phyloP scores from a whole-genome alignment of 2,888 invertebrate genomes.

The Tuta absoluta region DNA sequence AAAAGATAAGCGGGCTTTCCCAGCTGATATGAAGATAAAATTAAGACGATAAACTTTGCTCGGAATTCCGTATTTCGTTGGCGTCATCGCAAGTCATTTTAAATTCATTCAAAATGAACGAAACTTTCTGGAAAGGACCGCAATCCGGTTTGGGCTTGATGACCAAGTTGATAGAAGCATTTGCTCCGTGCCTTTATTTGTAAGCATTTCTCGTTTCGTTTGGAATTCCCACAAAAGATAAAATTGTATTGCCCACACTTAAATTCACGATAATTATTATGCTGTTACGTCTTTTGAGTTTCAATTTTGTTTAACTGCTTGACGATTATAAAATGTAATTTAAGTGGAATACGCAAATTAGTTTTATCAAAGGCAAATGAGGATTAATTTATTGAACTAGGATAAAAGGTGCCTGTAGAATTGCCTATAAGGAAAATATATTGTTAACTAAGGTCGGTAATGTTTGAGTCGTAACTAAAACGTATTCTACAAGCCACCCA shows the following conservation, averaged over 20 bases:
- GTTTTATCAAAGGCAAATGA: not conserved
- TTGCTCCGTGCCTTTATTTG: constrained; percentile 12
- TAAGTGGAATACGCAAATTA: not conserved
- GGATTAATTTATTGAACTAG: no score
- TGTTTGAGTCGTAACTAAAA: not conserved
- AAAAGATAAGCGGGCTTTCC: constrained; percentile 7
- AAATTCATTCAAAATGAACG: constrained; percentile 1
- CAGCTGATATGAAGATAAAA: not conserved
- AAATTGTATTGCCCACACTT: constrained; percentile 4
- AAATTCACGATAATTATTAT: not conserved
- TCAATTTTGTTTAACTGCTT: not conserved
- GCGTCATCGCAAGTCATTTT: not conserved
- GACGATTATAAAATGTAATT: not conserved
- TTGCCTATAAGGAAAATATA: not conserved
- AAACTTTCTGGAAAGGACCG: constrained; percentile 16
- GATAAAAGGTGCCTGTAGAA: not conserved
- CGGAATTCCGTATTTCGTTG: not conserved
- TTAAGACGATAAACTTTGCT: not conserved
- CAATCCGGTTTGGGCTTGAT: constrained; percentile 14
- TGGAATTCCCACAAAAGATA: constrained; percentile 14
- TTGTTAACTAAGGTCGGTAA: not conserved
- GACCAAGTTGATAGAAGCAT: not conserved
- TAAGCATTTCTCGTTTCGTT: constrained; percentile 8
- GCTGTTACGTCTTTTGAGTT: constrained; percentile 1
- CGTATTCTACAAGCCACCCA: not conserved